Evolutionary conservation across 2,888 invertebrate genomes (phyloP).

Genomic region (Drosophila recens): DNA sequence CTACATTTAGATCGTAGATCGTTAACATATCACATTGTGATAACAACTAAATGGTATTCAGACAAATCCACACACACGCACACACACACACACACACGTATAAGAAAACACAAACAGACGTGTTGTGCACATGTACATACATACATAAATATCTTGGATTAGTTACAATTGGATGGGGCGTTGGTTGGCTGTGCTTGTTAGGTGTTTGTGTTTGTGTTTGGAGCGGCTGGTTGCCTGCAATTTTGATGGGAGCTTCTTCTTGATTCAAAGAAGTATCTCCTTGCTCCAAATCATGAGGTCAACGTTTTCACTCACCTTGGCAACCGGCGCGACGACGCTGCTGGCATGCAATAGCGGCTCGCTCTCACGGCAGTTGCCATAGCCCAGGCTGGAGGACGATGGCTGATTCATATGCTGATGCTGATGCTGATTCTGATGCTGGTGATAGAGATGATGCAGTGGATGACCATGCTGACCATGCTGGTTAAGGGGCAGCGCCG

Average conservation of each 20-base stretch:
- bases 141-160: slow-evolving; percentile 40
- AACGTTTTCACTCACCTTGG: slow-evolving; percentile 84
- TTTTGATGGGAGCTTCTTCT: slow-evolving; percentile 4
- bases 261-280: slow-evolving; percentile 75
- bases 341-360: slow-evolving; percentile 85
- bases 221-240: slow-evolving; percentile 2
- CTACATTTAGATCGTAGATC: too few relatives aligned
- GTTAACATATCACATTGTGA: background rate
- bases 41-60: background rate
- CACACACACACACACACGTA: slow-evolving; percentile 1
- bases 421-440: slow-evolving; percentile 54
- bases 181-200: slow-evolving; percentile 2
- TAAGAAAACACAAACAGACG: background rate
- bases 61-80: background rate
- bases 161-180: slow-evolving; percentile 42
- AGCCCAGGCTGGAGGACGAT: slow-evolving; percentile 79
- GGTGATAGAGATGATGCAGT: slow-evolving; percentile 53
- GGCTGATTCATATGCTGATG: slow-evolving; percentile 60
- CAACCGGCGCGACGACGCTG: slow-evolving; percentile 82
- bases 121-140: slow-evolving; percentile 26
- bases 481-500: slow-evolving; percentile 33
- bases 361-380: slow-evolving; percentile 85
- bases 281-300: slow-evolving; percentile 74
- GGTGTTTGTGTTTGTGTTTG: background rate
- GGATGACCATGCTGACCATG: slow-evolving; percentile 39